Conservation (phyloP, 2,888 invertebrate genomes). For the Catocala sponsa region DNA sequence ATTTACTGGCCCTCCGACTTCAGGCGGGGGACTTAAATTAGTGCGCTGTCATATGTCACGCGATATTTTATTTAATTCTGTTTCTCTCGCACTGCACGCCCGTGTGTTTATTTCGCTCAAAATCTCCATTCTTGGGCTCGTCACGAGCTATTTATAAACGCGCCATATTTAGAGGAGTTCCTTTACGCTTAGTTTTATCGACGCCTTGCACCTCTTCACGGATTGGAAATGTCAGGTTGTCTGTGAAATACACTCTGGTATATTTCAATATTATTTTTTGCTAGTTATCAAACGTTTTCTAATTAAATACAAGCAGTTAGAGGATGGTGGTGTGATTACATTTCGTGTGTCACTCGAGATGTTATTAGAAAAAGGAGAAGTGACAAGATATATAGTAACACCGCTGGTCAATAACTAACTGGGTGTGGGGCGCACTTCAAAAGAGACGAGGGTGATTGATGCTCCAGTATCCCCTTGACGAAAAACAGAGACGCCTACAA, state of each 20-base stretch:
- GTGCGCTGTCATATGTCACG: slow-evolving; percentile 81
- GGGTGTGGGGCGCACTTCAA: slow-evolving; percentile 72
- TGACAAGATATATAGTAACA: slow-evolving; percentile 78
- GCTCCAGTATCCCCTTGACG: slow-evolving; percentile 67
- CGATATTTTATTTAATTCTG: slow-evolving; percentile 81
- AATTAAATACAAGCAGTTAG: slow-evolving; percentile 29
- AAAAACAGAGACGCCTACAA: slow-evolving; percentile 64
- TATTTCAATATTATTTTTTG: slow-evolving; percentile 16
- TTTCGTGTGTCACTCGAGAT: slow-evolving; percentile 62
- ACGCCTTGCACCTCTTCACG: slow-evolving; percentile 44
- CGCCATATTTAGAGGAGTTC: slow-evolving; percentile 75
- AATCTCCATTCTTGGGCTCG: slow-evolving; percentile 74
- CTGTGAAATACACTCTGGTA: neutral
- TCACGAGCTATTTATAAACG: slow-evolving; percentile 80
- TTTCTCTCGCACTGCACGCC: slow-evolving; percentile 63
- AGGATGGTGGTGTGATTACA: slow-evolving; percentile 46
- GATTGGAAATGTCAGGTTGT: slow-evolving; percentile 26
- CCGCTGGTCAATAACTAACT: slow-evolving; percentile 64
- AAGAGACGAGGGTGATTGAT: slow-evolving; percentile 75
- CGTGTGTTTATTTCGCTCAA: slow-evolving; percentile 71
- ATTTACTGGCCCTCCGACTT: slow-evolving; percentile 77
- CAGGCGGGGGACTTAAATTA: slow-evolving; percentile 80
- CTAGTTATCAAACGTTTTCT: slow-evolving; percentile 39
- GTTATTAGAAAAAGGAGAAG: slow-evolving; percentile 66
- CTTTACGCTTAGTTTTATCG: slow-evolving; percentile 56